Base-by-base conservation (phyloP, 2,888 invertebrate genomes). In the Thyatira batis region DNA sequence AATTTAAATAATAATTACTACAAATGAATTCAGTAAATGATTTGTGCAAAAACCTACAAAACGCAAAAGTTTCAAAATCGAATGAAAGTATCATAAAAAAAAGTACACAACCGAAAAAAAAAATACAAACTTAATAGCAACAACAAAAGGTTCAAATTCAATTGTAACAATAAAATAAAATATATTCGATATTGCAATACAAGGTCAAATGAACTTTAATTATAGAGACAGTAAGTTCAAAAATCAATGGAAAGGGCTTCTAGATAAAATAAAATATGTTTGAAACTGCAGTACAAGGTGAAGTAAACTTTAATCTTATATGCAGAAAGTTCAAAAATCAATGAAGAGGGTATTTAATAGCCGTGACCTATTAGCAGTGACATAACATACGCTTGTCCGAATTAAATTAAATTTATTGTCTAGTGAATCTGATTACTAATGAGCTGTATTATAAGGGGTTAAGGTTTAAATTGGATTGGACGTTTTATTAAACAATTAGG, bases 341-440 rank as follows among this genome's bases (percentile, higher is more conserved):
- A 1, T 17, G 17, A 39, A 4, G 4, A 81, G 78, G 82, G 66
- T 78, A 80, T 84, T 82, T 76, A 77, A 83, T 79, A 84, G 76
- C 81, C 81, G 82, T 80, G 73, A 79, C 83, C 85, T 85, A 87
- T 86, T 87, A 87, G 78, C 82, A 83, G 67, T 84, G 85, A 85
- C 85, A 87, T 81, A 85, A 84, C 84, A 88, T 39, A 39, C 85
- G 89, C 83, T 81, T 89, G 89, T 88, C 87, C 87, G 67, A 81
- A 70, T 84, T 85, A 87, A 83, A 67, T 61, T 67, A 78, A 82
- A 88, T 89, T 88, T 89, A 89, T 88, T 78, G 60, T 52, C 51
- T 11, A 44, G 17, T 33, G 50, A 50, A 17, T 44, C 44, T 50
- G 8, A 17, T 39, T 39, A 17, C 17, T 39, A 17, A 33, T 33